A percentile compares a stretch with the other conserved stretches of the same genome.
phyloP scores from a whole-genome alignment of 2,888 invertebrate species.

The Cremastobaeus sp. region DNA sequence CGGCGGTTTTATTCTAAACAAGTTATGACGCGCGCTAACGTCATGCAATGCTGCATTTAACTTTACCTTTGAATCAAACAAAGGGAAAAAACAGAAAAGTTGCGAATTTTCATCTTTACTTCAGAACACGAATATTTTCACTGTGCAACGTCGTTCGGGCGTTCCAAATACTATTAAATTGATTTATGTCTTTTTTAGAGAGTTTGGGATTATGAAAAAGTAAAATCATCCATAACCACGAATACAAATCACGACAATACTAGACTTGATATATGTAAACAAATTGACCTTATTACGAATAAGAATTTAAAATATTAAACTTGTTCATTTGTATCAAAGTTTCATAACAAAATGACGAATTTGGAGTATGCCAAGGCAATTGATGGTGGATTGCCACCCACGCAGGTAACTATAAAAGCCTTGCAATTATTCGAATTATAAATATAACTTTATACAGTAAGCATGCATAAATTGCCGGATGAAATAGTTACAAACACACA shows the following conservation, averaged over 20 bases:
- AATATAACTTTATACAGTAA: background rate
- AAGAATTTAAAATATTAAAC: constrained; percentile 3
- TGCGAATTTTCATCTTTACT: constrained; percentile 1
- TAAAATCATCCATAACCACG: background rate
- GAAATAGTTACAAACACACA: background rate
- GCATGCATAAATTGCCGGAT: background rate
- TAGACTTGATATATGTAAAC: constrained; percentile 15
- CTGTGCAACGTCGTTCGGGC: constrained; percentile 16
- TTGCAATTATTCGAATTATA: background rate
- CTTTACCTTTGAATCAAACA: background rate
- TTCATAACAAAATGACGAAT: constrained; percentile 64
- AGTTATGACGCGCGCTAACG: constrained; percentile 2
- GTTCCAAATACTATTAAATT: background rate
- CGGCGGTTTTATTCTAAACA: too few species aligned
- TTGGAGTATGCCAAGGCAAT: constrained; percentile 73
- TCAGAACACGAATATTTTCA: constrained; percentile 4
- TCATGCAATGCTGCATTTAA: constrained; percentile 10
- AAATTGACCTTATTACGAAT: constrained; percentile 2
- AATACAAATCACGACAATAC: constrained; percentile 35
- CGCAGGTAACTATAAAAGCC: constrained; percentile 67
- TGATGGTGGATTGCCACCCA: constrained; percentile 71
- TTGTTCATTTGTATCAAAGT: constrained; percentile 23
- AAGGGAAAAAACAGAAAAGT: background rate
- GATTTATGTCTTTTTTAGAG: constrained; percentile 17
- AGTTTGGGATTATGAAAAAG: background rate